Percentiles rank a stretch among this genome's conserved stretches.
These are phyloP conservation scores for Ceratina japonica DNA, from an alignment of 1,140 invertebrate genomes.

Conservation along the genomic window DNA sequence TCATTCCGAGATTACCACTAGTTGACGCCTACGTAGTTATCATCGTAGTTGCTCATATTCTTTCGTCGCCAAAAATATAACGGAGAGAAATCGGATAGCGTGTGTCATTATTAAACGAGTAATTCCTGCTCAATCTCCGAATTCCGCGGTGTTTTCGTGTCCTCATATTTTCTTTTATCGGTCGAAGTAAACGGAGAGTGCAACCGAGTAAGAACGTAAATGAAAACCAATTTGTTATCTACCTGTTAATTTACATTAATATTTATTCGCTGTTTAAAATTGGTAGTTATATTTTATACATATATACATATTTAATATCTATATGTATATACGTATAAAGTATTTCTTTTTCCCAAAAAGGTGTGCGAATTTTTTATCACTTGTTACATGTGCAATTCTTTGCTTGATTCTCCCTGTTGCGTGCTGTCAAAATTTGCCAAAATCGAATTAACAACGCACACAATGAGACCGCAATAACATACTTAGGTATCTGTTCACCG, in stretches of 20 bases:
- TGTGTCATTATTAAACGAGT: constrained; percentile 23
- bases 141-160: background rate
- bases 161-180: background rate
- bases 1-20: constrained; percentile 13
- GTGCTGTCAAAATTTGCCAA: background rate
- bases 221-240: background rate
- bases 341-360: no score
- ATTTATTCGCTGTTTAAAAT: background rate
- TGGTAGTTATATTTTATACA: no score
- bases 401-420: background rate
- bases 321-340: no score
- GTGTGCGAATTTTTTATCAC: background rate
- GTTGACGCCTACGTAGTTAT: constrained; percentile 47
- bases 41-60: constrained; percentile 50
- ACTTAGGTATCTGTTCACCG: no score
- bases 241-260: constrained; percentile 14
- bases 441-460: constrained; percentile 11
- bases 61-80: constrained; percentile 19
- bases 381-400: background rate
- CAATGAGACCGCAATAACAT: background rate
- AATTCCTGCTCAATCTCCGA: constrained; percentile 18
- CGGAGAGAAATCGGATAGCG: background rate
- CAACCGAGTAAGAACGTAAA: background rate
- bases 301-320: no score
- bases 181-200: background rate